Evolutionary conservation across 2,888 invertebrate genomes (phyloP).

Genomic region (Patella caerulea): DNA sequence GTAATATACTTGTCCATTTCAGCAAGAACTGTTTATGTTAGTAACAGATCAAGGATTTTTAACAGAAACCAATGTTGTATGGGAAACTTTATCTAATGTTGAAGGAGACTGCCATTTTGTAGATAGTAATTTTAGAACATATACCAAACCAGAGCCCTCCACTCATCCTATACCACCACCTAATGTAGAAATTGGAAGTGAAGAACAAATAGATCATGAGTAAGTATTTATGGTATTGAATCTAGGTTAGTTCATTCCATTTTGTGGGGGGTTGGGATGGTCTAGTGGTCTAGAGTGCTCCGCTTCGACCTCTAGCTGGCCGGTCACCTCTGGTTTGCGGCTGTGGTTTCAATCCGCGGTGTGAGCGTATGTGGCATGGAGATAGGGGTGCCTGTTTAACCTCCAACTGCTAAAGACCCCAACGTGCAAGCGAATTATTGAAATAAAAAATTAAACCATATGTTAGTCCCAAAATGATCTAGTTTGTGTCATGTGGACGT

Average conservation of each 20-base stretch:
- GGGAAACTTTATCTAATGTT: conserved; percentile 76
- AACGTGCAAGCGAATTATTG: too few relatives aligned
- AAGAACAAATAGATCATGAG: conserved; percentile 74
- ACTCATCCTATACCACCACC: conserved; percentile 45
- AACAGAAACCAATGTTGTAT: conserved; percentile 74
- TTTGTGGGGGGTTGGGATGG: not conserved
- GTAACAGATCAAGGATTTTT: conserved; percentile 76
- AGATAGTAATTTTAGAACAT: conserved; percentile 73
- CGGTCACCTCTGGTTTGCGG: too few relatives aligned
- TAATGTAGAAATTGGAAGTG: conserved; percentile 52
- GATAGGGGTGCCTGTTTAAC: too few relatives aligned
- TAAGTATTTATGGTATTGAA: conserved; percentile 53
- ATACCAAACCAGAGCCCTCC: conserved; percentile 60
- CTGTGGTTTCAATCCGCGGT: too few relatives aligned
- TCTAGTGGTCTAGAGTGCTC: too few relatives aligned
- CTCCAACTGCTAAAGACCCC: too few relatives aligned
- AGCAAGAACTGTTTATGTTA: conserved; percentile 74
- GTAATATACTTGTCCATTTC: conserved; percentile 38
- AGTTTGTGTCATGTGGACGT: too few relatives aligned
- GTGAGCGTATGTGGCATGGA: too few relatives aligned
- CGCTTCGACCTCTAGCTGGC: too few relatives aligned
- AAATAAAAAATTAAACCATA: too few relatives aligned
- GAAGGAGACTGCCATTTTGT: conserved; percentile 76
- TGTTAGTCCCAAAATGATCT: too few relatives aligned
- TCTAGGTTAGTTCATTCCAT: not conserved